A percentile compares a stretch with the other conserved stretches of the same genome.
phyloP scores from a whole-genome alignment of 1,140 invertebrate genomes.

The Drosophila watanabei region DNA sequence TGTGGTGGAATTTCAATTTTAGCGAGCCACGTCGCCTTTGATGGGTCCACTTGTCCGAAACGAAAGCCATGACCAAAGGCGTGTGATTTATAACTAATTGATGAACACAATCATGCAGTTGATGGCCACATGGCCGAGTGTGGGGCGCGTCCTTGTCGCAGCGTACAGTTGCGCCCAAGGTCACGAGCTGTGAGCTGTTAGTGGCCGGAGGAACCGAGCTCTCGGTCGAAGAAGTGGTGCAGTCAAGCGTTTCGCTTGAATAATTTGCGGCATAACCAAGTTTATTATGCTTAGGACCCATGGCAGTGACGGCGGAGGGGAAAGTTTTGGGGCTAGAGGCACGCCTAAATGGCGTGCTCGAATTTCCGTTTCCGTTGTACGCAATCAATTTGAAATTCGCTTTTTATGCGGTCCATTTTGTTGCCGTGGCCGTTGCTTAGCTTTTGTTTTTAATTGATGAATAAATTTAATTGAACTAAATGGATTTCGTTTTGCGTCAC shows the following conservation, averaged over 20 bases:
- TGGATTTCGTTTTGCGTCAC: conserved; percentile 67
- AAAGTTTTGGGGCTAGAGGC: conserved; percentile 3
- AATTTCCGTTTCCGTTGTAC: conserved; percentile 68
- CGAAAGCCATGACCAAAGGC: conserved; percentile 29
- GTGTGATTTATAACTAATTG: conserved; percentile 80
- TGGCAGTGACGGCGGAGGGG: neutral
- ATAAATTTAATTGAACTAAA: conserved; percentile 83
- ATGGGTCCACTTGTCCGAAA: conserved; percentile 23
- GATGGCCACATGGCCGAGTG: conserved; percentile 41
- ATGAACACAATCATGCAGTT: conserved; percentile 74
- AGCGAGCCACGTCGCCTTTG: conserved; percentile 21
- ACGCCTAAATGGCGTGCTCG: conserved; percentile 59
- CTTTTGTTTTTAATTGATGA: conserved; percentile 80
- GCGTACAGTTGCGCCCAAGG: conserved; percentile 67
- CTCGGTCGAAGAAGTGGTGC: conserved; percentile 61
- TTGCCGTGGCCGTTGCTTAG: conserved; percentile 56
- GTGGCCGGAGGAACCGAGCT: conserved; percentile 12
- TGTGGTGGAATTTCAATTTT: conserved; percentile 30
- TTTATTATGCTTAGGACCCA: conserved; percentile 58
- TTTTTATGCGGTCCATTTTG: conserved; percentile 39
- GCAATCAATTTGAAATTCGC: conserved; percentile 73
- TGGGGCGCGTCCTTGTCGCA: conserved; percentile 19
- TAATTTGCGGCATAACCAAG: conserved; percentile 76
- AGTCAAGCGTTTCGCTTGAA: conserved; percentile 74
- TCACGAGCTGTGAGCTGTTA: conserved; percentile 19